Base-by-base conservation (phyloP, 2,888 invertebrate species). In the Tetheella fluctuosa region DNA sequence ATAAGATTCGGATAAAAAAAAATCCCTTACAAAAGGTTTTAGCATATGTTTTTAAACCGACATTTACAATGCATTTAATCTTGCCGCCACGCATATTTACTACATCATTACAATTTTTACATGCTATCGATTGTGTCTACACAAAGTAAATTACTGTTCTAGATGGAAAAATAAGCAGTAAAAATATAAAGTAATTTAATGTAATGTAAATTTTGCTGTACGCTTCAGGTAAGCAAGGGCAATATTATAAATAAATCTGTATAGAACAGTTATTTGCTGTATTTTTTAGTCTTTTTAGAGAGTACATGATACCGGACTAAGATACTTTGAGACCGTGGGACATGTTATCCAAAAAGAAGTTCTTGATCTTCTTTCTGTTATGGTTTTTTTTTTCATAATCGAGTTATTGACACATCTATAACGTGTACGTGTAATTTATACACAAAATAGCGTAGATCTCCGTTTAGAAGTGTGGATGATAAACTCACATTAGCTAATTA, bases 401-500 rank as follows among this genome's bases (percentile, higher is more conserved):
- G 30, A 34, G 30, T 34, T 34, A 34, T 13, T 13, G 2, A 3
- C 8, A 6, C n/a, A 39, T 10, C 20, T 20, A 20, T 48, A 48
- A 20, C 28, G 56, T 61, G 58, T 57, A 52, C 39, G 28, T 48
- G 20, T 48, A 7, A 1, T 48, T 48, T 48, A 8, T 48, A 48
- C 20, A 48, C 42, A 52, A 54, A 52, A 65, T 57, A 59, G 62
- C 66, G 60, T 63, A 59, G 64, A 58, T 62, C 67, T 65, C 53
- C 64, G 64, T 73, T 65, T 61, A 72, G 67, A 67, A 63, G 72
- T 62, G 74, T 74, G 73, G 79, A 74, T 74, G 76, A 73, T 76
- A 77, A 80, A 76, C 72, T 76, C 81, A 81, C 77, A 68, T 78
- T 81, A 81, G 84, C 75, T 76, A 74, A 84, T 85, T 76, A 81